phyloP scores from a whole-genome alignment of 2,113 vertebrate genomes.

The Ancistrus triradiatus region DNA sequence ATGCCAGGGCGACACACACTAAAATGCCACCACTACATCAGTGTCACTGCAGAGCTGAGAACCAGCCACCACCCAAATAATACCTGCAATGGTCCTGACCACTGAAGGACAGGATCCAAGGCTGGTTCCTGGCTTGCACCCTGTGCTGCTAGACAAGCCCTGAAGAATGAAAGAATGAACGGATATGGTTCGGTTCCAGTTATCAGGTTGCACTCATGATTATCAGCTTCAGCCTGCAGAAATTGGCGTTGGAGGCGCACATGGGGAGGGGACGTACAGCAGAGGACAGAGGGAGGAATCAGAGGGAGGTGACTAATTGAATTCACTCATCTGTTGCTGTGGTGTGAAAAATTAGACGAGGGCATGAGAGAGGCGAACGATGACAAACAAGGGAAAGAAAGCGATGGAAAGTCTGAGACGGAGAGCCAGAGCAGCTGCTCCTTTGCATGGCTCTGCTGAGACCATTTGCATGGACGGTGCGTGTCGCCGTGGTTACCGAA shows the following conservation, averaged over 20 bases:
- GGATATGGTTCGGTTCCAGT: too few relatives aligned
- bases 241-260: background rate
- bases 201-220: too few relatives aligned
- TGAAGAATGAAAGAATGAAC: too few relatives aligned
- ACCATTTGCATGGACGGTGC: slow-evolving; percentile 62
- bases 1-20: too few relatives aligned
- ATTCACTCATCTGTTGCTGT: slow-evolving; percentile 14
- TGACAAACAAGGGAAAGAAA: background rate
- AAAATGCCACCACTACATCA: too few relatives aligned
- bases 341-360: slow-evolving; percentile 7
- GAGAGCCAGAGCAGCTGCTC: slow-evolving; percentile 53
- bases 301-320: slow-evolving; percentile 7
- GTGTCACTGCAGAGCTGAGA: too few relatives aligned
- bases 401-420: background rate
- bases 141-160: too few relatives aligned
- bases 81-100: too few relatives aligned
- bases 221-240: too few relatives aligned
- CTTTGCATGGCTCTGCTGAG: slow-evolving; percentile 65
- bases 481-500: slow-evolving; percentile 43
- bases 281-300: slow-evolving; percentile 28
- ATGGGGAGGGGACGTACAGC: slow-evolving; percentile 2
- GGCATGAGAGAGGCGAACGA: slow-evolving; percentile 7
- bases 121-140: too few relatives aligned
- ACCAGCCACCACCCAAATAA: too few relatives aligned
- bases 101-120: too few relatives aligned